A percentile compares a stretch with the other conserved stretches of the same genome.
These are phyloP conservation scores for Metallyticus violacea DNA, from an alignment of 2,888 invertebrate genomes.

Conservation along the genomic window DNA sequence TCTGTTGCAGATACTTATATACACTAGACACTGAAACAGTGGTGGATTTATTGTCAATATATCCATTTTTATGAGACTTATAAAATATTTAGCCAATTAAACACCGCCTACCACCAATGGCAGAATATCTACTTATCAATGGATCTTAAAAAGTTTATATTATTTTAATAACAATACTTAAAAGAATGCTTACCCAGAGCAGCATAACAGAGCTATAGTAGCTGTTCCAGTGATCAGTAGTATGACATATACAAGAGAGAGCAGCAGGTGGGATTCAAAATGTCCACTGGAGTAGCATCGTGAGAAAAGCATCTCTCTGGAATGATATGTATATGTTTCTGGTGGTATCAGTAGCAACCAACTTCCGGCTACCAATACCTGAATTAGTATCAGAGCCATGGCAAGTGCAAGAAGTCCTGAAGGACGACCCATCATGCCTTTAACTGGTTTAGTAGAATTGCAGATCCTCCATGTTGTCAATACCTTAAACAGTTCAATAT, in stretches of 20 bases:
- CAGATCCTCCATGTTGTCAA: conserved; percentile 21
- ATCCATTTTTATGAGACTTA: too few species aligned
- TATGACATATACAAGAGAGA: conserved; percentile 32
- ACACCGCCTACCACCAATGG: too few species aligned
- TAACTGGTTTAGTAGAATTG: neutral
- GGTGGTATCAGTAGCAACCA: conserved; percentile 48
- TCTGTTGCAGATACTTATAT: too few species aligned
- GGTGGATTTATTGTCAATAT: too few species aligned
- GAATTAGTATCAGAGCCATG: conserved; percentile 43
- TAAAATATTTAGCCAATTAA: too few species aligned
- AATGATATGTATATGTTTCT: conserved; percentile 7
- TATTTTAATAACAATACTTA: neutral
- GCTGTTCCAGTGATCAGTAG: conserved; percentile 28
- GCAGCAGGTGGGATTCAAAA: conserved; percentile 31
- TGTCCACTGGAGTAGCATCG: conserved; percentile 28
- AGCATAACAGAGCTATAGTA: conserved; percentile 26
- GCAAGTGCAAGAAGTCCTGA: conserved; percentile 43
- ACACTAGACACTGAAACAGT: too few species aligned
- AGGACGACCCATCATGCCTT: conserved; percentile 34
- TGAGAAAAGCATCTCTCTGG: conserved; percentile 12
- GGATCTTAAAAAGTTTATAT: too few species aligned
- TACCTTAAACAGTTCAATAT: conserved; percentile 10
- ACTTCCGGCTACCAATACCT: conserved; percentile 46
- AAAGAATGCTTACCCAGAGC: conserved; percentile 16
- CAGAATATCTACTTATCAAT: too few species aligned